Conservation (phyloP, 1,140 invertebrate genomes). For the Drosophila pandora region DNA sequence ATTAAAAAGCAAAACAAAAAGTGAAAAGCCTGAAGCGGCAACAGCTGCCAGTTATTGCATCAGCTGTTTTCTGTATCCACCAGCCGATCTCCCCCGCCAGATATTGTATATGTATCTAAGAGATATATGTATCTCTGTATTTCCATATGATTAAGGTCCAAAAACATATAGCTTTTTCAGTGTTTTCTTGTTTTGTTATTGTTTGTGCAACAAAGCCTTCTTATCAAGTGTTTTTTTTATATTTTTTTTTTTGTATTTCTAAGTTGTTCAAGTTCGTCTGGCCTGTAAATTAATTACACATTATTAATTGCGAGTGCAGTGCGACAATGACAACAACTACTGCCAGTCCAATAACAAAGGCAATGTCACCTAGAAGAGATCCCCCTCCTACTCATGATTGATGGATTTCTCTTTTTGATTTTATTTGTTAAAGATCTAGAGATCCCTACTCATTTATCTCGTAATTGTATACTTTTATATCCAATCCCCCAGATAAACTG, state of each 20-base stretch:
- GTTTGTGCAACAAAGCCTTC: conserved; percentile 24
- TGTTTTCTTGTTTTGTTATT: conserved; percentile 15
- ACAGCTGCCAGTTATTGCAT: conserved; percentile 59
- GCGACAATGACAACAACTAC: conserved; percentile 28
- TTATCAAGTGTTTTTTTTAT: conserved; percentile 14
- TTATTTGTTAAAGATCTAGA: neutral
- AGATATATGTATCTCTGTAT: conserved; percentile 17
- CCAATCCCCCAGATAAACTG: no score
- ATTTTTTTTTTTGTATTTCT: conserved; percentile 28
- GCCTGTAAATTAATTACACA: conserved; percentile 28
- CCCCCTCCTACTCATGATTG: conserved; percentile 12
- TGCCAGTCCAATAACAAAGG: conserved; percentile 18
- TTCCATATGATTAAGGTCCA: conserved; percentile 29
- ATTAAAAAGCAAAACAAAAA: conserved; percentile 28
- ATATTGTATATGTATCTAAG: conserved; percentile 8
- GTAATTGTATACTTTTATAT: no score
- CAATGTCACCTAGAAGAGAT: conserved; percentile 19
- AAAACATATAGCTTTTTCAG: conserved; percentile 11
- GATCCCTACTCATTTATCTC: no score
- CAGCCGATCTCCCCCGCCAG: conserved; percentile 24
- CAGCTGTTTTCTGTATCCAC: conserved; percentile 53
- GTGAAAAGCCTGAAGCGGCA: conserved; percentile 40
- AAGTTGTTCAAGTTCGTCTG: conserved; percentile 48
- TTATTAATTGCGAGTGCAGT: conserved; percentile 53
- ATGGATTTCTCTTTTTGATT: neutral